Conservation (phyloP, 2,113 vertebrate species). For the Tenebrosternarchus preto region DNA sequence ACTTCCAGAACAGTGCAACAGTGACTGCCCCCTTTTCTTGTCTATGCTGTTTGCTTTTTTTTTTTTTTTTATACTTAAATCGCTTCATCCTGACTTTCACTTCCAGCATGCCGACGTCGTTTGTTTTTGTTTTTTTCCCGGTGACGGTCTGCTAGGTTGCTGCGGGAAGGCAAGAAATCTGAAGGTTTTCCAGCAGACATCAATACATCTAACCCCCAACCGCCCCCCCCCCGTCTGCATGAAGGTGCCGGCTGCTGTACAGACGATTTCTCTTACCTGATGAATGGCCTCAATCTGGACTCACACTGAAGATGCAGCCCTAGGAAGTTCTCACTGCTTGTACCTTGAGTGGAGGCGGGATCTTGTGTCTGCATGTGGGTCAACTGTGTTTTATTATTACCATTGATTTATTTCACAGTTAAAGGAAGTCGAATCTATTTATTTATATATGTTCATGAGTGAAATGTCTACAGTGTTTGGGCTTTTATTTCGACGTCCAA, state of each 20-base stretch:
- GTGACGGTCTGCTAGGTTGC: slow-evolving; percentile 34
- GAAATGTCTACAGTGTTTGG: no score
- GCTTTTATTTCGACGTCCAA: no score
- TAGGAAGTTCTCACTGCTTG: slow-evolving; percentile 16
- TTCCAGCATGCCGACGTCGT: slow-evolving; percentile 37
- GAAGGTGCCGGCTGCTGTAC: slow-evolving; percentile 22
- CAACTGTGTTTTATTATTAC: background rate
- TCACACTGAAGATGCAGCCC: slow-evolving; percentile 37
- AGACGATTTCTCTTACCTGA: slow-evolving; percentile 51
- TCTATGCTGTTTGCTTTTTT: slow-evolving; percentile 6
- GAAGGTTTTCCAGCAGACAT: slow-evolving; percentile 42
- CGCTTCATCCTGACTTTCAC: slow-evolving; percentile 24
- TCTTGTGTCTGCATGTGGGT: slow-evolving; percentile 18
- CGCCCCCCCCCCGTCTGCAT: slow-evolving; percentile 31
- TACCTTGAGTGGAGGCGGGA: background rate
- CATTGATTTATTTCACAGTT: background rate
- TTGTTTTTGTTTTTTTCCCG: slow-evolving; percentile 27
- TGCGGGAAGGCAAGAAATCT: slow-evolving; percentile 46
- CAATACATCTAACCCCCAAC: slow-evolving; percentile 48
- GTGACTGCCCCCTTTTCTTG: background rate
- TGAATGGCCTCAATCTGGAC: slow-evolving; percentile 48
- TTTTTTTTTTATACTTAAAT: slow-evolving; percentile 12
- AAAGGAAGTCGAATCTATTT: no score
- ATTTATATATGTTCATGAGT: no score
- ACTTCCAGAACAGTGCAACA: background rate